These are phyloP conservation scores for Orientallactaga bullata DNA, from an alignment of 2,113 vertebrate species.

Conservation along the genomic window DNA sequence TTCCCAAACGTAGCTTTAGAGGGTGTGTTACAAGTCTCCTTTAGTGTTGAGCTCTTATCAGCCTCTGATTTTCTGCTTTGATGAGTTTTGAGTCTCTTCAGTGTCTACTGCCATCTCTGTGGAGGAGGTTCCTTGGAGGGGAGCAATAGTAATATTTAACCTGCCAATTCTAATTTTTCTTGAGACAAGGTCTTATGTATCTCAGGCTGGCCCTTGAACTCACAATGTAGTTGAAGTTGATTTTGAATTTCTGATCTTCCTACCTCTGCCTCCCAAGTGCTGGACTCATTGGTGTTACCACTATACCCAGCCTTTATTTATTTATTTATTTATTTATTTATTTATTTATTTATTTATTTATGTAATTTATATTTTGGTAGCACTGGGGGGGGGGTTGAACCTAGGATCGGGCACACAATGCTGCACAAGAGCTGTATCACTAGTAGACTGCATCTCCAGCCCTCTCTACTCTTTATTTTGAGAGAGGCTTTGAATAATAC, in stretches of 20 bases:
- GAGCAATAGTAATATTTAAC: no score
- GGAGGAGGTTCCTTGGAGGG: no score
- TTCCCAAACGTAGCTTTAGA: no score
- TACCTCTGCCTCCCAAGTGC: neutral
- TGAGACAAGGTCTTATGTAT: no score
- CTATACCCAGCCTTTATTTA: neutral
- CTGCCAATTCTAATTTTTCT: no score
- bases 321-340: neutral
- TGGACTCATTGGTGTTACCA: neutral
- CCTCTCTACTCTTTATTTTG: neutral
- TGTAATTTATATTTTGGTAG: no score
- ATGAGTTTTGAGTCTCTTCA: no score
- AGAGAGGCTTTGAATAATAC: neutral
- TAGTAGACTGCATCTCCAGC: neutral
- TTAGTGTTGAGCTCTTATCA: no score
- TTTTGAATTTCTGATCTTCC: neutral
- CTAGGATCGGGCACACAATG: neutral
- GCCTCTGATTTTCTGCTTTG: no score
- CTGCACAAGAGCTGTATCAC: neutral
- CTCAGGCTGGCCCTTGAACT: neutral
- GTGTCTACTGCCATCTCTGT: no score
- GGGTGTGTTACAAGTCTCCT: no score
- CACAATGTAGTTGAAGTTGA: neutral
- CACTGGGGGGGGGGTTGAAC: neutral
- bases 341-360: no score